Conservation (phyloP, 2,797 vertebrate species). For the Fundulus diaphanus region DNA sequence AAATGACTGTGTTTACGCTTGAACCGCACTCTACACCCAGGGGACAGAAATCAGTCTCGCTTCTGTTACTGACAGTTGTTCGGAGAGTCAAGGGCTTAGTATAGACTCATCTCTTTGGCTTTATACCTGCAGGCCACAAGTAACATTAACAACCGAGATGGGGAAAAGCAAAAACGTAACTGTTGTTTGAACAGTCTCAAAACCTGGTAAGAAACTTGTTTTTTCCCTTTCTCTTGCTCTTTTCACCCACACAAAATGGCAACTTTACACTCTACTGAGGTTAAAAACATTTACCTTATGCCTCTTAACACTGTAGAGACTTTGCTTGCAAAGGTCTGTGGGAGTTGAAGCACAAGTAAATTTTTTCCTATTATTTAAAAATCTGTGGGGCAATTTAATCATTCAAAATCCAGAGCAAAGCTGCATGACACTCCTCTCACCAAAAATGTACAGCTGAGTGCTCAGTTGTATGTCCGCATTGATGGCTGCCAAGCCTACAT, state of each 20-base stretch:
- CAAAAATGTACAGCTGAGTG: conserved; percentile 9
- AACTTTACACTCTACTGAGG: background rate
- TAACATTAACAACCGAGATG: conserved; percentile 19
- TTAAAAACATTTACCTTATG: background rate
- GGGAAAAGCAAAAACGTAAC: conserved; percentile 17
- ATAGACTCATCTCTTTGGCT: conserved; percentile 44
- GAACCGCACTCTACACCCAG: conserved; percentile 54
- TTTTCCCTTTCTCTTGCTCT: background rate
- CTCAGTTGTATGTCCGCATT: conserved; percentile 8
- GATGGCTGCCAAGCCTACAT: conserved; percentile 34
- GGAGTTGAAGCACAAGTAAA: background rate
- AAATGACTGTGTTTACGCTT: conserved; percentile 64
- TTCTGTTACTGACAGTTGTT: conserved; percentile 52
- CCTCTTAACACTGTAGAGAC: background rate
- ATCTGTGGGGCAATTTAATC: background rate
- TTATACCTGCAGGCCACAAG: conserved; percentile 4
- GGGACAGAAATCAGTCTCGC: conserved; percentile 59
- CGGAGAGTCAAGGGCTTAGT: conserved; percentile 40
- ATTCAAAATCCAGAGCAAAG: conserved; percentile 1
- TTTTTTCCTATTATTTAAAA: background rate
- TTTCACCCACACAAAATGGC: background rate
- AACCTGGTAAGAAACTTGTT: conserved; percentile 6
- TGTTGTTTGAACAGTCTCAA: conserved; percentile 1
- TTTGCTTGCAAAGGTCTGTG: background rate
- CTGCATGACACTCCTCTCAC: conserved; percentile 2